Base-by-base conservation (phyloP, 2,888 invertebrate genomes). In the Candidula unifasciata region DNA sequence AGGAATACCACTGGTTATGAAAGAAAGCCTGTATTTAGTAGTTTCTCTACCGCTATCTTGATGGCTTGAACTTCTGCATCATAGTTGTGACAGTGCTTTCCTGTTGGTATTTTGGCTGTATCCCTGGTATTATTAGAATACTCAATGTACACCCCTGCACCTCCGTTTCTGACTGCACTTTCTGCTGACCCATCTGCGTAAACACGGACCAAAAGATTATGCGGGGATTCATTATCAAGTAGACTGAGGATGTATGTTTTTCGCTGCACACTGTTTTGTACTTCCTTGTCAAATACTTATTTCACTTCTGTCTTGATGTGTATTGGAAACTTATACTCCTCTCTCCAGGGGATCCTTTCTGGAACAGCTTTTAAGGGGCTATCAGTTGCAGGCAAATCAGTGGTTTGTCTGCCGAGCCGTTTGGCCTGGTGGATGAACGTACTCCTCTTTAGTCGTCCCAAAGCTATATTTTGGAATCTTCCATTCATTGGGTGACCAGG, bases 181-280 rank as follows among this genome's bases (percentile, higher is more conserved):
- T 68, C 5, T 30, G 68, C 68, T 68, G 68, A 68, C 68, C 68
- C 68, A 68, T 68, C 68, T 18, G 18, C 30, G 68, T 68, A 68
- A 16, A 64, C 64, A 3, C 64, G 24, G 64, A 68, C 30, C 68
- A 30, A 68, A 8, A 68, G 30, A 13, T 68, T 30, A 1, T 68
- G 68, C 30, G 68, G 68, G 33, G 27, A 68, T 68, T 68, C 68
- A 2, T 68, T 30, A 33, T 68, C 68, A 6, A 68, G 68, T 2
- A 68, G 30, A 30, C 68, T 68, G 30, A 68, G 30, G 2, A 10
- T 68, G 68, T 18, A 3, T 8, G 18, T 18, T n/a, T n/a, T n/a
- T n/a, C n/a, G n/a, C n/a, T n/a, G n/a, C n/a, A n/a, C n/a, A n/a
- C n/a, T n/a, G n/a, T n/a, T n/a, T n/a, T n/a, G n/a, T n/a, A n/a